Conservation (phyloP, 2,888 invertebrate genomes). For the Beris chalybata region DNA sequence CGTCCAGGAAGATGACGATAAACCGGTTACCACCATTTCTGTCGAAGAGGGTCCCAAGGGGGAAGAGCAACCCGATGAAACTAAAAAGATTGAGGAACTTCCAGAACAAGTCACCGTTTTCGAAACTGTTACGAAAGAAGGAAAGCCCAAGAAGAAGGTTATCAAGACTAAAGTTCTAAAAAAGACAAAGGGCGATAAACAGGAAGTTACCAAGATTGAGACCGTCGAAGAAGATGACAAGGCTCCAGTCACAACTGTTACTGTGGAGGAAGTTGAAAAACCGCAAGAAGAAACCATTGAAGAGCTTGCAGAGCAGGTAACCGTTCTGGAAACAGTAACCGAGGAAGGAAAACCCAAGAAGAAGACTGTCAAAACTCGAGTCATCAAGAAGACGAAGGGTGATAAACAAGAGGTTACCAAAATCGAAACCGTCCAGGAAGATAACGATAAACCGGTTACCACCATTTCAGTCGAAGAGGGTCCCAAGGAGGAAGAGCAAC, state of each 20-base stretch:
- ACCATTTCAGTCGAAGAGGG: constrained; percentile 45
- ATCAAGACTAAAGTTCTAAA: constrained; percentile 49
- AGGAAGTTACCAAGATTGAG: constrained; percentile 53
- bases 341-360: constrained; percentile 43
- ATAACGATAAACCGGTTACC: constrained; percentile 47
- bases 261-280: constrained; percentile 41
- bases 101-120: constrained; percentile 45
- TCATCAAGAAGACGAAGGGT: constrained; percentile 47
- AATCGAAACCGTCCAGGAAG: constrained; percentile 53
- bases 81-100: constrained; percentile 44
- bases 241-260: constrained; percentile 47
- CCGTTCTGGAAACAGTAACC: constrained; percentile 42
- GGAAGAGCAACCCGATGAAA: constrained; percentile 45
- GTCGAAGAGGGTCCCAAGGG: constrained; percentile 44
- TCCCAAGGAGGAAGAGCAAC: constrained; percentile 12
- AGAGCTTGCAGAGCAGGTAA: constrained; percentile 38
- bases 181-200: constrained; percentile 50
- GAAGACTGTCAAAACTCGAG: constrained; percentile 48
- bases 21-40: constrained; percentile 47
- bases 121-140: constrained; percentile 43
- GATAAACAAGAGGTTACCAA: constrained; percentile 47
- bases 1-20: constrained; percentile 47
- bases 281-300: constrained; percentile 34
- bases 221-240: constrained; percentile 54
- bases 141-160: constrained; percentile 46